A percentile compares a stretch with the other conserved stretches of the same genome.
Conservation (phyloP, 2,113 vertebrate genomes). For the Microtus pennsylvanicus region DNA sequence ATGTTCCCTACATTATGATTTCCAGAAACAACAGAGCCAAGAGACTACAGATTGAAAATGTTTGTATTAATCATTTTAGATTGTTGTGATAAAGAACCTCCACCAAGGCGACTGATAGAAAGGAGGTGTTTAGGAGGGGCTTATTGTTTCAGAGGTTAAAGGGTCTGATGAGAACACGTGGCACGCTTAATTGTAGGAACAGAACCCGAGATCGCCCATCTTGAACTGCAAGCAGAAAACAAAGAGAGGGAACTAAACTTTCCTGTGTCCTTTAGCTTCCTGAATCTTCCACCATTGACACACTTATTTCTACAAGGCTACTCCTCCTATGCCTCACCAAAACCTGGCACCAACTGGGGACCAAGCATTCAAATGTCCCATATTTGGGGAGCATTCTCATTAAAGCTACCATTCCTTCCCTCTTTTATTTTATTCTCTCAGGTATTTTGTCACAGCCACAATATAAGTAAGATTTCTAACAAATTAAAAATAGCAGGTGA, state of each 20-base stretch:
- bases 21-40: neutral
- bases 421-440: neutral
- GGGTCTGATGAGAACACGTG: neutral
- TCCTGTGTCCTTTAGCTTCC: neutral
- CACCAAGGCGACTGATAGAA: neutral
- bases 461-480: neutral
- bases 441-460: neutral
- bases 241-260: neutral
- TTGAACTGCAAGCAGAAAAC: neutral
- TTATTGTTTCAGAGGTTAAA: neutral
- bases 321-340: neutral
- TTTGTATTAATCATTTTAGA: neutral
- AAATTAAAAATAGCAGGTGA: neutral
- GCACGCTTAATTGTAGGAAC: neutral
- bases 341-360: neutral
- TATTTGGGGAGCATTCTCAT: neutral
- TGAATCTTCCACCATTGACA: neutral
- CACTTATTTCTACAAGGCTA: neutral
- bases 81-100: neutral
- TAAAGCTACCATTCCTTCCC: neutral
- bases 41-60: neutral
- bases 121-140: neutral
- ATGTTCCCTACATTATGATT: neutral
- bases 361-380: neutral
- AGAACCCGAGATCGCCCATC: neutral